Conservation (phyloP, 2,113 vertebrate species). For the Misgurnus anguillicaudatus region DNA sequence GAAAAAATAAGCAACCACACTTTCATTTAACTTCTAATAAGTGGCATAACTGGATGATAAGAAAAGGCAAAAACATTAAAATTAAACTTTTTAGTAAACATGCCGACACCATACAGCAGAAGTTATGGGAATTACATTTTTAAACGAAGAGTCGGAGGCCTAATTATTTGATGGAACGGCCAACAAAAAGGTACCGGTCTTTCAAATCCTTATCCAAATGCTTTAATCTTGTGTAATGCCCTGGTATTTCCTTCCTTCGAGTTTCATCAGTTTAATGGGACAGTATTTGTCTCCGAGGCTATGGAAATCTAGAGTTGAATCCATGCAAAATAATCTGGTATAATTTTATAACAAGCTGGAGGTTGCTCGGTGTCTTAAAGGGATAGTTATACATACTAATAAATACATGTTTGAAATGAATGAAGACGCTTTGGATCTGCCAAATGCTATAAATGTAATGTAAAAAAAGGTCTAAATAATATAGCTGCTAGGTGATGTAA, state of each 20-base stretch:
- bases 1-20: too few species aligned
- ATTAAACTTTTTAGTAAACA: not conserved
- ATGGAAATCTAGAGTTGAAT: conserved; percentile 21
- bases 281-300: not conserved
- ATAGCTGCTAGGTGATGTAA: not conserved
- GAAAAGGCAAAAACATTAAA: not conserved
- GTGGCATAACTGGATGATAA: not conserved
- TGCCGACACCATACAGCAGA: not conserved
- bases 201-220: conserved; percentile 4
- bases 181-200: conserved; percentile 23
- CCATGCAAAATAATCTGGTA: conserved; percentile 25
- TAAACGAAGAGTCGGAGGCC: not conserved
- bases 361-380: not conserved
- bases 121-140: conserved; percentile 22
- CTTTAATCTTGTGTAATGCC: conserved; percentile 24
- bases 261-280: not conserved
- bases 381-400: not conserved
- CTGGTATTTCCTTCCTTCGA: conserved; percentile 8
- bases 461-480: too few species aligned
- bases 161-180: conserved; percentile 4
- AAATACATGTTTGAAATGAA: too few species aligned
- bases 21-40: conserved; percentile 25
- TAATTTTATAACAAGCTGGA: conserved; percentile 12
- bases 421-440: too few species aligned
- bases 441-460: too few species aligned